Evolutionary conservation across 2,113 vertebrate genomes (phyloP).

Genomic region (Takifugu flavidus): DNA sequence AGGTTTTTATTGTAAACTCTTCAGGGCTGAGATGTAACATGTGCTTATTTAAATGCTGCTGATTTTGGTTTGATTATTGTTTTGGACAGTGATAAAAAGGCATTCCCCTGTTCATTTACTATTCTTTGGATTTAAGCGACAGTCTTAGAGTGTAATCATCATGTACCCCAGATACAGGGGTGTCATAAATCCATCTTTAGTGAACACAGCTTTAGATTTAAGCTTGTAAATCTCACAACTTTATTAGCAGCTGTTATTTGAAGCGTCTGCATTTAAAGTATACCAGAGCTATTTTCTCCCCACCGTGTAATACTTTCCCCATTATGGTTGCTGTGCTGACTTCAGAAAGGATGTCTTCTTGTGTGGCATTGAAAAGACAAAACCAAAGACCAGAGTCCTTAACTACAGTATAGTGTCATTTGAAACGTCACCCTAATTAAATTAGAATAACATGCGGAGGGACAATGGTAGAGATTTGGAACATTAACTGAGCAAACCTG

Average conservation of each 20-base stretch:
- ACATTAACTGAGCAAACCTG: neutral
- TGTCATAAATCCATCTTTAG: neutral
- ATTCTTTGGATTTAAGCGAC: neutral
- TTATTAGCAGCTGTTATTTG: conserved; percentile 34
- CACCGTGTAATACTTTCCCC: conserved; percentile 28
- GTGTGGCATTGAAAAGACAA: conserved; percentile 11
- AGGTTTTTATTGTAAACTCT: neutral
- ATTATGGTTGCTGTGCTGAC: conserved; percentile 8
- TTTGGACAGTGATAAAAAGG: neutral
- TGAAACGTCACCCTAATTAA: conserved; percentile 9
- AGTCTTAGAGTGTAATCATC: neutral
- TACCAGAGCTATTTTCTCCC: conserved; percentile 34
- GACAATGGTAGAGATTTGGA: neutral
- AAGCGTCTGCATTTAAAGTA: conserved; percentile 5
- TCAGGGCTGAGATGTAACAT: neutral
- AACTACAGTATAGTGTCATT: neutral
- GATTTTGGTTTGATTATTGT: neutral
- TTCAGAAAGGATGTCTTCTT: conserved; percentile 13
- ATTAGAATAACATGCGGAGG: conserved; percentile 11
- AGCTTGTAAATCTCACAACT: conserved; percentile 10
- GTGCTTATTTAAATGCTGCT: too few species aligned
- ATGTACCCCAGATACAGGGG: neutral
- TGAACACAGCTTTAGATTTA: conserved; percentile 11
- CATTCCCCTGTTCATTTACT: neutral
- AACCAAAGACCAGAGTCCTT: neutral